These are phyloP conservation scores for Sebastes cheni DNA, from an alignment of 2,797 vertebrate species.

Conservation along the genomic window DNA sequence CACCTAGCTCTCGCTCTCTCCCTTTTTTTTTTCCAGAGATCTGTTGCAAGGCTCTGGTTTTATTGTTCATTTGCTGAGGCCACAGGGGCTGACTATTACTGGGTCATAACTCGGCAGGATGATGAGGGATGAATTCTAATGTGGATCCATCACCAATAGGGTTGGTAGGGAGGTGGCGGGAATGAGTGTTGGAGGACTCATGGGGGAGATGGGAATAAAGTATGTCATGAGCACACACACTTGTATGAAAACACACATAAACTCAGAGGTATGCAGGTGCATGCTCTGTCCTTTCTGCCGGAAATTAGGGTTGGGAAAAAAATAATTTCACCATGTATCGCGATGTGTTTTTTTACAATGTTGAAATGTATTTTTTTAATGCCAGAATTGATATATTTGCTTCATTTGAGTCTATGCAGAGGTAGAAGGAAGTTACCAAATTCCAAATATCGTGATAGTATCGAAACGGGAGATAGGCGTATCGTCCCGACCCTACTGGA, in stretches of 20 bases:
- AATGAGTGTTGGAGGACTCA: constrained; percentile 63
- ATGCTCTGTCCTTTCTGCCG: constrained; percentile 11
- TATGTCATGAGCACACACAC: constrained; percentile 43
- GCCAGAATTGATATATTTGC: neutral
- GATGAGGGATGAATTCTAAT: constrained; percentile 82
- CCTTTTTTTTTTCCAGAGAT: constrained; percentile 60
- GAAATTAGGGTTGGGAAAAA: neutral
- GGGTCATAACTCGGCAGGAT: constrained; percentile 78
- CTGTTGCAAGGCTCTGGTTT: constrained; percentile 73
- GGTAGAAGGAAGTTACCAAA: neutral
- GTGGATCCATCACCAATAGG: constrained; percentile 66
- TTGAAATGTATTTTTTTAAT: neutral
- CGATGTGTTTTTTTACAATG: too few species aligned
- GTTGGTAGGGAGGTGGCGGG: constrained; percentile 50
- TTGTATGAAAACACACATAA: constrained; percentile 21
- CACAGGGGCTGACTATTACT: constrained; percentile 79
- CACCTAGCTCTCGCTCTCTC: constrained; percentile 52
- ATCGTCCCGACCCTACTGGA: neutral
- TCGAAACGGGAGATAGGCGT: too few species aligned
- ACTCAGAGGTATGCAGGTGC: constrained; percentile 22
- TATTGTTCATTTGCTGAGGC: constrained; percentile 81
- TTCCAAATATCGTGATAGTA: too few species aligned
- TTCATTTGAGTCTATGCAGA: neutral
- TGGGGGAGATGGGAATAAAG: constrained; percentile 56
- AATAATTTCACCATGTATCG: neutral